Evolutionary conservation across 64 coral and sea anemone genomes (phyloP), one percentile per base, ranked within the genome.

Genomic region (Montipora efflorescens): DNA sequence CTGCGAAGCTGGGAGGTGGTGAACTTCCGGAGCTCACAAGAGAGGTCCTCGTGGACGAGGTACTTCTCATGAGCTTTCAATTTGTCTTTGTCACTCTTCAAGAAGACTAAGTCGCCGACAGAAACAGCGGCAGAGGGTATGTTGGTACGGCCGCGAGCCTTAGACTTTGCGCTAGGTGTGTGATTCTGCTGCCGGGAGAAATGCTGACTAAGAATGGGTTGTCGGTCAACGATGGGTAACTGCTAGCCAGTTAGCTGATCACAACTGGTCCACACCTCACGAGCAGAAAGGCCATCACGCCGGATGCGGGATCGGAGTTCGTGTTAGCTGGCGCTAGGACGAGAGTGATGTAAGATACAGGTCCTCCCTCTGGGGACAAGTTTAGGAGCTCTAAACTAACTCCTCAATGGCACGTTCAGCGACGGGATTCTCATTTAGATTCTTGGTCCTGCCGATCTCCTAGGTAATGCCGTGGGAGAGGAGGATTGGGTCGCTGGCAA

Each of bases 141-240:
- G 5, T 25, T 75, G 20, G 19, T 25, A 20, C 72, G 72, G 20
- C 20, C 21, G 22, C 73, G 73, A 75, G 89, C 57, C 57, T 92
- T 92, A 74, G 72, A 62, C 16, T 66, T 79, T 66, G 28, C 36
- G 15, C 74, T 88, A 55, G 46, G 43, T 16, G 59, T 61, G 36
- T 94, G 57, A 66, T 94, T 94, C 22, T 11, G 64, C 49, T 75
- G 43, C 86, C 25, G 77, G 52, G 67, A 53, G 2, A 43, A 23
- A 50, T 94, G 67, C 59, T 94, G 87, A 52, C 44, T 62, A 16
- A 28, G n/a, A n/a, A 94, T 94, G 67, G 83, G 8, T 43, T 94
- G 9, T 45, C 79, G 69, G 80, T 84, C 87, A 59, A 75, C 53
- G 74, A 94, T 43, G 85, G 92, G 25, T 59, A 94, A 69, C 48